Percentiles rank a stretch among this genome's conserved stretches.
phyloP scores from a whole-genome alignment of 2,113 vertebrate genomes.

The Corydoras maculifer region DNA sequence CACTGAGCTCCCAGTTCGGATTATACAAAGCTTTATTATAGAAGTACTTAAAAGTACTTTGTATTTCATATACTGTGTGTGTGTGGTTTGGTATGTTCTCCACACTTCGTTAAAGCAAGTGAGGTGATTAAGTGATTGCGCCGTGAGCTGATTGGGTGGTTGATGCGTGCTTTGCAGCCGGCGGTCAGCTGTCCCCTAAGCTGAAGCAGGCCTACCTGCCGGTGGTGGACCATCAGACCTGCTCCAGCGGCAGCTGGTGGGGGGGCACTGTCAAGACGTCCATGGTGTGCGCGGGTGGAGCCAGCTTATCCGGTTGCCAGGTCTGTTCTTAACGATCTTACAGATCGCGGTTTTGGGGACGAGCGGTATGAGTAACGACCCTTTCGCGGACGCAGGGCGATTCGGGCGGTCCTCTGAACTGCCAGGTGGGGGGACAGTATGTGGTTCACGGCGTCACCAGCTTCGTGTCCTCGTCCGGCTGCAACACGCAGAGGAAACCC shows the following conservation, averaged over 20 bases:
- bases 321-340: constrained; percentile 49
- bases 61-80: no score
- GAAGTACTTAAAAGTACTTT: no score
- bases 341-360: no score
- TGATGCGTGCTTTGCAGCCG: constrained; percentile 54
- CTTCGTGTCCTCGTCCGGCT: constrained; percentile 76
- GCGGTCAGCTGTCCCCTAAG: constrained; percentile 69
- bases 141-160: no score
- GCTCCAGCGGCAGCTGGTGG: constrained; percentile 75
- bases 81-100: no score
- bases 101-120: no score
- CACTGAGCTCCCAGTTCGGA: no score
- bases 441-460: constrained; percentile 80
- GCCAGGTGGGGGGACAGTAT: constrained; percentile 66
- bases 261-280: constrained; percentile 71
- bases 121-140: no score
- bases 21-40: no score
- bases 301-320: constrained; percentile 72
- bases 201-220: constrained; percentile 82
- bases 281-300: constrained; percentile 86
- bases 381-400: constrained; percentile 65
- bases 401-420: constrained; percentile 84
- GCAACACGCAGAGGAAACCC: constrained; percentile 72
- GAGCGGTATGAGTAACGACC: neutral
- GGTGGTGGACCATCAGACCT: constrained; percentile 66